Evolutionary conservation across 2,888 invertebrate species (phyloP).

Genomic region (Flexamia atlantica): DNA sequence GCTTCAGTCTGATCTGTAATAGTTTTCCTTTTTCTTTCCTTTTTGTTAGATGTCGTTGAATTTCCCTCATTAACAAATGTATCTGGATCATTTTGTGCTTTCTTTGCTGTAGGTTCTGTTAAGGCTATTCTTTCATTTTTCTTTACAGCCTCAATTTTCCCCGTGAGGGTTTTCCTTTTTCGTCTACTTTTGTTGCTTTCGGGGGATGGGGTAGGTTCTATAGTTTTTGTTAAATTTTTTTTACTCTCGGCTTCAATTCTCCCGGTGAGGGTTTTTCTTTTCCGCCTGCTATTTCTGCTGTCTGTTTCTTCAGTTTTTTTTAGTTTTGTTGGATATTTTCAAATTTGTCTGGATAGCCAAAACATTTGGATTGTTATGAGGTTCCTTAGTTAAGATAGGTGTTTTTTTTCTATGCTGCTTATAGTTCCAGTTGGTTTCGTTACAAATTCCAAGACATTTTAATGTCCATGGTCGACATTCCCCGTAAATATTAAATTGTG

Average conservation of each 20-base stretch:
- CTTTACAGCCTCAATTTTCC: neutral
- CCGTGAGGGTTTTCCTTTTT: neutral
- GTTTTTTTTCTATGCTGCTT: neutral
- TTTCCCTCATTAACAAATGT: neutral
- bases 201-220: too few species aligned
- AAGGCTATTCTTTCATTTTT: neutral
- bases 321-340: neutral
- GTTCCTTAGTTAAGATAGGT: neutral
- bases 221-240: too few species aligned
- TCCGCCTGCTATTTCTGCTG: too few species aligned
- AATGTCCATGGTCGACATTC: slow-evolving; percentile 3
- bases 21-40: neutral
- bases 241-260: too few species aligned
- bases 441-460: neutral
- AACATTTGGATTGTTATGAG: slow-evolving; percentile 1
- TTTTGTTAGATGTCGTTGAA: neutral
- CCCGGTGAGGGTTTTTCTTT: too few species aligned
- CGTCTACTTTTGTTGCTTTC: neutral
- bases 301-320: neutral
- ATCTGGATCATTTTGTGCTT: neutral
- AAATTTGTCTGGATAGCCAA: neutral
- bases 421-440: neutral
- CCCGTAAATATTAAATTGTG: neutral
- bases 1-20: neutral
- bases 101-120: neutral